A percentile compares a stretch with the other conserved stretches of the same genome.
Conservation (phyloP, 1,140 invertebrate genomes). For the Ptiloglossa arizonensis region DNA sequence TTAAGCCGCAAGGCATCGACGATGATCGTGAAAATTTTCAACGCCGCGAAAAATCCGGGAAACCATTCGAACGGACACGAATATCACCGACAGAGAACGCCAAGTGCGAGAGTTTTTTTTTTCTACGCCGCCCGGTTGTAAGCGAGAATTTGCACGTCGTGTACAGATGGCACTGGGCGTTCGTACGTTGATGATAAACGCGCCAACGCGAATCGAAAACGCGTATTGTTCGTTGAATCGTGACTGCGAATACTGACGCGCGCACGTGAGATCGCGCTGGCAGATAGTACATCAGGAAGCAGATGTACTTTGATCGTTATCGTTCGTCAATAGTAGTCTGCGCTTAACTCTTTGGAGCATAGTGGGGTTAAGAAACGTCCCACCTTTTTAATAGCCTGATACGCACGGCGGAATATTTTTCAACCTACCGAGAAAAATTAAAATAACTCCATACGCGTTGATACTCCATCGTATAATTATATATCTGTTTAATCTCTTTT, state of each 20-base stretch:
- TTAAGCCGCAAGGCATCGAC: no score
- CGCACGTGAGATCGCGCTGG: not conserved
- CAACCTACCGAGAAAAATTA: no score
- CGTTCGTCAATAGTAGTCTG: not conserved
- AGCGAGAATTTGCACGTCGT: not conserved
- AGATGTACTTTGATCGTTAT: not conserved
- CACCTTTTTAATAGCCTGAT: no score
- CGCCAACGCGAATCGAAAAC: not conserved
- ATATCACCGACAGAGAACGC: not conserved
- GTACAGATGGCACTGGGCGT: not conserved
- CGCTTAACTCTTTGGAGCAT: no score
- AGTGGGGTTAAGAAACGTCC: no score
- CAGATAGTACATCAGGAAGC: not conserved
- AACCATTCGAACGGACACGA: not conserved
- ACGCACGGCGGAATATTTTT: no score
- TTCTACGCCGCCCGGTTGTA: no score
- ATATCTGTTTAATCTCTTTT: no score
- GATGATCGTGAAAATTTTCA: no score
- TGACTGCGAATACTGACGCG: not conserved
- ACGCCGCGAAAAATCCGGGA: not conserved
- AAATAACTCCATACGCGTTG: no score
- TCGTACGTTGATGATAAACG: not conserved
- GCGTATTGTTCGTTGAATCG: not conserved
- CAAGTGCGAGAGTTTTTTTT: not conserved
- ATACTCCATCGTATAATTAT: no score